phyloP scores from a whole-genome alignment of 2,113 vertebrate genomes.

The Hydrolagus affinis region DNA sequence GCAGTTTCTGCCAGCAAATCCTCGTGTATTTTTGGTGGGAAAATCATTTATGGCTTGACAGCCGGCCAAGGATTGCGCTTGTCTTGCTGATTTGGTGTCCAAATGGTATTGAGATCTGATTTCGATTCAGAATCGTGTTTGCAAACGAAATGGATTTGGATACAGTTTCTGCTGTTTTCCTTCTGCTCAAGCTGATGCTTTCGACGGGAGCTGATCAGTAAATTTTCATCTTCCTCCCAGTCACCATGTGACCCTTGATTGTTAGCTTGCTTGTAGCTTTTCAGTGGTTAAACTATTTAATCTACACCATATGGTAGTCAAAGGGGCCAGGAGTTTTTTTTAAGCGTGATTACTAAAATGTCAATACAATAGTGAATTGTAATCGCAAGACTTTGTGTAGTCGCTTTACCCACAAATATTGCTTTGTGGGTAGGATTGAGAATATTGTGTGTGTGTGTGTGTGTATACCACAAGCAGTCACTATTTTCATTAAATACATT shows the following conservation, averaged over 20 bases:
- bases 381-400: neutral
- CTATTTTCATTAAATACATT: slow-evolving; percentile 43
- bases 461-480: slow-evolving; percentile 44
- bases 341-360: too few relatives aligned
- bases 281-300: neutral
- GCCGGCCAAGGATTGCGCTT: neutral
- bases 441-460: too few relatives aligned
- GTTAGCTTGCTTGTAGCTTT: neutral
- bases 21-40: neutral
- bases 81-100: neutral
- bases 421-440: neutral
- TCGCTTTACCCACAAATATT: neutral
- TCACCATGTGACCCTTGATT: neutral
- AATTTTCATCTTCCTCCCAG: neutral
- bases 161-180: neutral
- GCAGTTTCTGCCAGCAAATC: neutral
- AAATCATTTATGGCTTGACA: neutral
- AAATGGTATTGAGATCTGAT: neutral
- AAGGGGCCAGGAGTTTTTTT: too few relatives aligned
- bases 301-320: too few relatives aligned
- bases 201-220: neutral
- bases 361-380: too few relatives aligned
- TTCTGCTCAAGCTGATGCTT: too few relatives aligned
- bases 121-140: neutral
- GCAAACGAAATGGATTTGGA: neutral